A percentile compares a stretch with the other conserved stretches of the same genome.
Evolutionary conservation across 2,888 invertebrate genomes (phyloP).

Genomic region (Drosophila borealis): DNA sequence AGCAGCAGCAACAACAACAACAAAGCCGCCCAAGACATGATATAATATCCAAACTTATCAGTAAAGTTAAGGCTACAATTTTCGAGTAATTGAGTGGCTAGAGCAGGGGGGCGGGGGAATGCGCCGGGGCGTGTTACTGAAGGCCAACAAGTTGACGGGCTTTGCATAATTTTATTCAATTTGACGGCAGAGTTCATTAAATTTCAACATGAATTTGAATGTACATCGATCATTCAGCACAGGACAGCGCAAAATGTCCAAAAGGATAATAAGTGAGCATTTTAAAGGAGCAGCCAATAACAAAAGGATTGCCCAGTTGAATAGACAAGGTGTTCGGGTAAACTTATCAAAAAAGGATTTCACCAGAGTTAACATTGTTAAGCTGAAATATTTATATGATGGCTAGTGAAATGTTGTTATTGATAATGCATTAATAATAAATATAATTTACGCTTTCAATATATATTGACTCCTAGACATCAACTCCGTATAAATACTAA

Average conservation of each 20-base stretch:
- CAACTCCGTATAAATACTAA: too few species aligned
- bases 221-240: constrained; percentile 36
- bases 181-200: constrained; percentile 36
- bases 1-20: constrained; percentile 6
- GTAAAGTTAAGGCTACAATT: constrained; percentile 10
- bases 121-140: neutral
- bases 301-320: constrained; percentile 8
- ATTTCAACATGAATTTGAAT: constrained; percentile 35
- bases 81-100: constrained; percentile 29
- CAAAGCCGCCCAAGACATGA: constrained; percentile 21
- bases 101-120: neutral
- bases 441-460: too few species aligned
- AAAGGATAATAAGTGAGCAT: constrained; percentile 19
- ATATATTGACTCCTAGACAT: too few species aligned
- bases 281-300: constrained; percentile 1
- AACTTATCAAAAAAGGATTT: too few species aligned
- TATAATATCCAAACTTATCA: constrained; percentile 27
- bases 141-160: constrained; percentile 44
- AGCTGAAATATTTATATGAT: too few species aligned
- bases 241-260: constrained; percentile 11
- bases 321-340: neutral
- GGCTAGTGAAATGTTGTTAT: too few species aligned
- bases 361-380: too few species aligned
- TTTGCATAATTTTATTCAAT: constrained; percentile 47
- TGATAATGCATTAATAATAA: too few species aligned